phyloP scores from a whole-genome alignment of 2,797 vertebrate genomes.

The Vultur gryphus region DNA sequence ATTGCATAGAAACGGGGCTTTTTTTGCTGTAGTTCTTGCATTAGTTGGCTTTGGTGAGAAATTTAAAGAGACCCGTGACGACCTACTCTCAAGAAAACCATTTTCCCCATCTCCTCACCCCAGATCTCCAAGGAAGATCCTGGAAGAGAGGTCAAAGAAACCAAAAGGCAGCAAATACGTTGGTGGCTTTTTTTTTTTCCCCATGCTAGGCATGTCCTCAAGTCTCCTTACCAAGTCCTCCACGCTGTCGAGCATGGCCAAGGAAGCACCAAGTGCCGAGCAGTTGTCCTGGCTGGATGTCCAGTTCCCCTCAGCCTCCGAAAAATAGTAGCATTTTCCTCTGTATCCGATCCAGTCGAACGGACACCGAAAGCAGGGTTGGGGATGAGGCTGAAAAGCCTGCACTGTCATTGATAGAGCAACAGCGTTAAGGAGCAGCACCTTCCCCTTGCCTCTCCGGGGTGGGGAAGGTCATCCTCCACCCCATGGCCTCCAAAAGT shows the following conservation, averaged over 20 bases:
- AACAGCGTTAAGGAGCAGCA: fast-evolving
- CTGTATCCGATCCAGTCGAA: constrained; percentile 53
- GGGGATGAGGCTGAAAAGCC: neutral
- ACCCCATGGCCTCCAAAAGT: neutral
- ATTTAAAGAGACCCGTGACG: neutral
- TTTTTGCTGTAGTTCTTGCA: neutral
- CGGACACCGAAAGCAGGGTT: neutral
- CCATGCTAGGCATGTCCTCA: fast-evolving
- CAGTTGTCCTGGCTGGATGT: constrained; percentile 30
- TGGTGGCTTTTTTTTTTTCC: neutral
- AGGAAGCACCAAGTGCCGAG: neutral
- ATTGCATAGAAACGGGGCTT: neutral
- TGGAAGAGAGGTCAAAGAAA: neutral
- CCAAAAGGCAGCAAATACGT: neutral
- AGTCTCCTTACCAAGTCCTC: constrained; percentile 66
- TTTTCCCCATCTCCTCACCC: neutral
- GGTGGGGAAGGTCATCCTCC: neutral
- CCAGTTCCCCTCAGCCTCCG: constrained; percentile 26
- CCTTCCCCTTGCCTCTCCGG: neutral
- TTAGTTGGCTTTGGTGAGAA: neutral
- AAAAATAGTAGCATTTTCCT: constrained; percentile 64
- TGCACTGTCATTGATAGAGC: neutral
- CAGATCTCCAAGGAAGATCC: neutral
- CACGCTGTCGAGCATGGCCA: constrained; percentile 36
- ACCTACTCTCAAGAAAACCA: neutral